A percentile compares a stretch with the other conserved stretches of the same genome.
Evolutionary conservation across 2,113 vertebrate species (phyloP).

Genomic region (Candoia aspera): DNA sequence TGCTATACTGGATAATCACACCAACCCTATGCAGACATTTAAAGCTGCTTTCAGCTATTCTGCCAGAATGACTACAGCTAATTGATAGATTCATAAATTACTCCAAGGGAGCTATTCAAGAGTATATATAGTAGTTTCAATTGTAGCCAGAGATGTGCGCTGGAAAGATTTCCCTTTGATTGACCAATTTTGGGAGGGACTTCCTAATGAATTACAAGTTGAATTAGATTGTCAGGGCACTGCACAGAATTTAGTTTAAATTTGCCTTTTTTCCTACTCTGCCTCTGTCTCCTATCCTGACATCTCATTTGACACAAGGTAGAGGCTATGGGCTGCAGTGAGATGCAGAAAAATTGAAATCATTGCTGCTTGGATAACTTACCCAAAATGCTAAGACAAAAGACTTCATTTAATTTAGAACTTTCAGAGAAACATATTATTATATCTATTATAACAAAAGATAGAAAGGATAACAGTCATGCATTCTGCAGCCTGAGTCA

Average conservation of each 20-base stretch:
- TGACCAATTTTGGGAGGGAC: not conserved
- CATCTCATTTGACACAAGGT: not conserved
- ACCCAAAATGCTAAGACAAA: not conserved
- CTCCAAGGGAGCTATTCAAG: not conserved
- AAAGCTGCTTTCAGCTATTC: not conserved
- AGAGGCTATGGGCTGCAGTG: not conserved
- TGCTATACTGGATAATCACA: not conserved
- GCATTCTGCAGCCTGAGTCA: not conserved
- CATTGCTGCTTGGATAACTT: not conserved
- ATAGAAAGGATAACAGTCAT: not conserved
- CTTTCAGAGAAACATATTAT: not conserved
- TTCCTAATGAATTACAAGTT: not conserved
- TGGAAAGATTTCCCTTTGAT: not conserved
- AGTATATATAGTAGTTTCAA: not conserved
- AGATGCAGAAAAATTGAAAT: not conserved
- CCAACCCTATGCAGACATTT: not conserved
- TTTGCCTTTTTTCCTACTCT: not conserved
- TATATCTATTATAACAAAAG: not conserved
- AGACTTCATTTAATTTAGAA: not conserved
- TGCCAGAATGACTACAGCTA: not conserved
- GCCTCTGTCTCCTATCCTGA: not conserved
- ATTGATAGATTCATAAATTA: not conserved
- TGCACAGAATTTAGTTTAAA: not conserved
- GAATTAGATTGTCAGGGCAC: not conserved
- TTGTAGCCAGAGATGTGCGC: not conserved